Percentiles rank a stretch among this genome's conserved stretches.
Conservation (phyloP, 92 coral and sea anemone species). For the Siderastrea radians region DNA sequence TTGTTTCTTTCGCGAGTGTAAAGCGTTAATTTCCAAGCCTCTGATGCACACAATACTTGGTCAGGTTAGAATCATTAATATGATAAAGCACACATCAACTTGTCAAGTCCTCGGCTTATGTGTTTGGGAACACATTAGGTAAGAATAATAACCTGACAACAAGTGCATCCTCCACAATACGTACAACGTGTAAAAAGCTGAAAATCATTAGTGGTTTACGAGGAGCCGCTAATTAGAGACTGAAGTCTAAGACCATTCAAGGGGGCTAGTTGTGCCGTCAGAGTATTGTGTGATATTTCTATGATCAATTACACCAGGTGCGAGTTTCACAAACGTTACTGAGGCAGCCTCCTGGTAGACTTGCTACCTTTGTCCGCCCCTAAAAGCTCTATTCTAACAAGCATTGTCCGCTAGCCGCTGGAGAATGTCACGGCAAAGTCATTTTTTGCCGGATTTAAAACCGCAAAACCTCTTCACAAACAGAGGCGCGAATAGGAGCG, state of each 20-base stretch:
- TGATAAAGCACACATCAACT: conserved; percentile 69
- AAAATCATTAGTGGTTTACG: conserved; percentile 78
- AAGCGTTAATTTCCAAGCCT: conserved; percentile 61
- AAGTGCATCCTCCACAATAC: conserved; percentile 2
- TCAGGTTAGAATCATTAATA: conserved; percentile 72
- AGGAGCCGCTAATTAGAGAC: conserved; percentile 90
- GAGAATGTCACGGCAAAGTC: conserved; percentile 41
- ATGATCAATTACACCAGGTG: conserved; percentile 81
- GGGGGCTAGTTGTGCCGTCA: conserved; percentile 67
- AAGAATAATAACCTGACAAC: conserved; percentile 32
- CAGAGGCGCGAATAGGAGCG: conserved; percentile 18
- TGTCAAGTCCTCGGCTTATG: conserved; percentile 58
- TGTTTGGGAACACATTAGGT: conserved; percentile 25
- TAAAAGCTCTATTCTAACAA: conserved; percentile 22
- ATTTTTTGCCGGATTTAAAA: conserved; percentile 20
- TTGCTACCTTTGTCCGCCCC: conserved; percentile 33
- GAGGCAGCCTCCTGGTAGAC: conserved; percentile 79
- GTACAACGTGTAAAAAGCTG: conserved; percentile 47
- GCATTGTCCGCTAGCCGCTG: conserved; percentile 28
- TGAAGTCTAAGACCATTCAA: conserved; percentile 70
- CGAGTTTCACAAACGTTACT: conserved; percentile 74
- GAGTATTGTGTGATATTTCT: conserved; percentile 74
- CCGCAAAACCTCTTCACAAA: conserved; percentile 28
- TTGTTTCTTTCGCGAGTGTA: conserved; percentile 58
- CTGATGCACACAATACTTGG: conserved; percentile 62